These are phyloP conservation scores for Thunnus maccoyii DNA, from an alignment of 2,113 vertebrate species.

Conservation along the genomic window DNA sequence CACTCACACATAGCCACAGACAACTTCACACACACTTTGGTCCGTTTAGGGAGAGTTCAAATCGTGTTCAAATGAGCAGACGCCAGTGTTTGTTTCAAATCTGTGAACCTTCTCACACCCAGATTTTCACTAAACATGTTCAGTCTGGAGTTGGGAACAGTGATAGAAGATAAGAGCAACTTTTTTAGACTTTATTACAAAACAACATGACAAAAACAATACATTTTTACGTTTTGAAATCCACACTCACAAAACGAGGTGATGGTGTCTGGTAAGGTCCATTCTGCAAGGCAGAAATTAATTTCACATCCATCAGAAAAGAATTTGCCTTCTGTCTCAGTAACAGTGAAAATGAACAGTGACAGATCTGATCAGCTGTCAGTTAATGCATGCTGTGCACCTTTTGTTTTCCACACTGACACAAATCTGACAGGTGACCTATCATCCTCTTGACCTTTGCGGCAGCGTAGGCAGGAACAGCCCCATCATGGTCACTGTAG, in stretches of 20 bases:
- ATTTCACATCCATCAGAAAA: constrained; percentile 8
- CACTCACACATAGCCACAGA: too few relatives aligned
- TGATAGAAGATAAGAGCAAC: background rate
- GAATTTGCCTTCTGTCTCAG: background rate
- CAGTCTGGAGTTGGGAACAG: background rate
- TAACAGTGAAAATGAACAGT: constrained; percentile 7
- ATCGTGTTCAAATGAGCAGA: too few relatives aligned
- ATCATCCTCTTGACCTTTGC: background rate
- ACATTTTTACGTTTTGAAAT: constrained; percentile 41
- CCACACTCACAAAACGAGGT: constrained; percentile 55
- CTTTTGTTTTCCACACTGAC: constrained; percentile 9
- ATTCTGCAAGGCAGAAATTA: constrained; percentile 11
- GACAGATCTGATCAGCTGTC: constrained; percentile 1
- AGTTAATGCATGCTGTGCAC: background rate
- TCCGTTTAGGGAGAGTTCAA: too few relatives aligned
- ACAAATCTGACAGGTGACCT: background rate
- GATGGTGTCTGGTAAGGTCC: constrained; percentile 47
- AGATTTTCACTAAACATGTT: background rate
- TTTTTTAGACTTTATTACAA: constrained; percentile 73
- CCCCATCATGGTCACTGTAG: constrained; percentile 9
- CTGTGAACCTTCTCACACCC: background rate
- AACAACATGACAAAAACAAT: constrained; percentile 66
- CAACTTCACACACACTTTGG: too few relatives aligned
- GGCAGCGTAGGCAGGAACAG: constrained; percentile 27
- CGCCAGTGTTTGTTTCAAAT: too few relatives aligned